Evolutionary conservation across 2,888 invertebrate species (phyloP).

Genomic region (Ochropleura plecta): DNA sequence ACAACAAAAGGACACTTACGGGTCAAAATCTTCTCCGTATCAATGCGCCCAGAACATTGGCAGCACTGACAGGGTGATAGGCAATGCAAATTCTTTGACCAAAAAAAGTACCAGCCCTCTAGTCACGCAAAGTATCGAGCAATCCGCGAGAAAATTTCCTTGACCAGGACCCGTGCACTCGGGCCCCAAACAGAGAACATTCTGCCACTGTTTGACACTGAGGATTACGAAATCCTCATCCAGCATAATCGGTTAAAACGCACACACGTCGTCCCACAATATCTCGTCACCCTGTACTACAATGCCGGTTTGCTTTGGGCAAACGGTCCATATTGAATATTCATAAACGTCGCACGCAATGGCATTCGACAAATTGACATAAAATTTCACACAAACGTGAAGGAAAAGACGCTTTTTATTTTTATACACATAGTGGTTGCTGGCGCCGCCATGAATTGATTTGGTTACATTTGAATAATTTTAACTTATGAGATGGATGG

Average conservation of each 20-base stretch:
- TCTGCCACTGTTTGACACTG: conserved; percentile 4
- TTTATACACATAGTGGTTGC: conserved; percentile 70
- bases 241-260: conserved; percentile 44
- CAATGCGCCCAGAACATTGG: no score
- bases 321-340: conserved; percentile 84
- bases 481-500: conserved; percentile 53
- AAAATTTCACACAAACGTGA: conserved; percentile 88
- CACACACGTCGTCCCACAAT: conserved; percentile 47
- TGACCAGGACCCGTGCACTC: no score
- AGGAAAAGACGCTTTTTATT: conserved; percentile 71
- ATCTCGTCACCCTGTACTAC: conserved; percentile 60
- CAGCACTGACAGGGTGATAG: no score
- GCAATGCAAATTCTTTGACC: no score
- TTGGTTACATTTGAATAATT: conserved; percentile 81
- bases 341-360: conserved; percentile 77
- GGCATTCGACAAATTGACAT: conserved; percentile 86
- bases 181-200: neutral
- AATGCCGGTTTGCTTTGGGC: conserved; percentile 64
- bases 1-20: no score
- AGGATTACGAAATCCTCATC: conserved; percentile 10
- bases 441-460: conserved; percentile 76
- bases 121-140: neutral
- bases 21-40: no score
- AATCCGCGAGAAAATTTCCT: neutral
- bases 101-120: no score